A percentile compares a stretch with the other conserved stretches of the same genome.
Conservation (phyloP, 1,140 invertebrate genomes). For the Venustaconcha ellipsiformis region DNA sequence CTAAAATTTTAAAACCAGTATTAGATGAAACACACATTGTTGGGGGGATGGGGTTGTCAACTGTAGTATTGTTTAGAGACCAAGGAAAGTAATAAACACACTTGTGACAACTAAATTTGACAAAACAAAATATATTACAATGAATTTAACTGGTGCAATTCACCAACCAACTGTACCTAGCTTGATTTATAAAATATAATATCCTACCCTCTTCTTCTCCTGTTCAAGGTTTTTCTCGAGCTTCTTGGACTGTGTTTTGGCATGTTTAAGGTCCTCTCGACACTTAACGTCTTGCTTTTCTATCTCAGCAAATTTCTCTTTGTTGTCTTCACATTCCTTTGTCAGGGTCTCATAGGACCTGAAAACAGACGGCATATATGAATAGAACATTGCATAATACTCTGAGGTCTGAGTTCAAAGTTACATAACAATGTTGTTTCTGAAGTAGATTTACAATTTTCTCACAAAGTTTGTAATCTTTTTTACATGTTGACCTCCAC, state of each 20-base stretch:
- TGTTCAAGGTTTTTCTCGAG: slow-evolving; percentile 64
- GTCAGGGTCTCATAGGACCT: slow-evolving; percentile 62
- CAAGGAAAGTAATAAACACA: too few species aligned
- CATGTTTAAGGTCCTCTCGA: slow-evolving; percentile 69
- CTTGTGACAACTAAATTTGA: too few species aligned
- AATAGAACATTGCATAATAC: neutral
- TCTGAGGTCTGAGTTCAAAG: neutral
- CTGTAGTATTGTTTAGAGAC: too few species aligned
- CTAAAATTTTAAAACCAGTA: too few species aligned
- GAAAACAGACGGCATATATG: neutral
- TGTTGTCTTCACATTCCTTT: slow-evolving; percentile 64
- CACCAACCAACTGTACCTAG: too few species aligned
- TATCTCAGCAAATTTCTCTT: slow-evolving; percentile 67
- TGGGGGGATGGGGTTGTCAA: too few species aligned
- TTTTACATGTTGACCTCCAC: too few species aligned
- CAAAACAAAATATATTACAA: too few species aligned
- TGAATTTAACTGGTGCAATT: too few species aligned
- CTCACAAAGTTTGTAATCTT: too few species aligned
- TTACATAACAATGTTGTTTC: neutral
- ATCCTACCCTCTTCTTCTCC: slow-evolving; percentile 66
- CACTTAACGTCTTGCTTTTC: slow-evolving; percentile 68
- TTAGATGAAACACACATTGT: too few species aligned
- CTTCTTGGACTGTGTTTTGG: slow-evolving; percentile 65
- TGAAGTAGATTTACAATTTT: neutral
- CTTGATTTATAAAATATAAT: too few species aligned